phyloP scores from a whole-genome alignment of 1,140 invertebrate genomes.

The Drosophila subpulchrella region DNA sequence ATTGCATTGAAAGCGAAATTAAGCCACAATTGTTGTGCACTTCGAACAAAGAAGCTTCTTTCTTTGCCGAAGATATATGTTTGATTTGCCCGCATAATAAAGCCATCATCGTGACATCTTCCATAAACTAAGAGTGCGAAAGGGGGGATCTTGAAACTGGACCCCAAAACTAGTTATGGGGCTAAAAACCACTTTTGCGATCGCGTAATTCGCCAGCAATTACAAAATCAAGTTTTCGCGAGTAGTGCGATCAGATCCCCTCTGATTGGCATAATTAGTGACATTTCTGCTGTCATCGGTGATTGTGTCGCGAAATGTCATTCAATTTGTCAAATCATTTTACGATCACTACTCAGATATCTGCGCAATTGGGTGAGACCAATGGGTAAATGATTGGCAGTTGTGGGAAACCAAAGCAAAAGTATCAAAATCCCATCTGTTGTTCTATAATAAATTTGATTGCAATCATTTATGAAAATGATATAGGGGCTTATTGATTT shows the following conservation, averaged over 20 bases:
- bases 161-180: conserved; percentile 39
- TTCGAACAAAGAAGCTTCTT: conserved; percentile 3
- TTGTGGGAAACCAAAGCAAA: conserved; percentile 8
- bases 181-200: conserved; percentile 29
- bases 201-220: conserved; percentile 60
- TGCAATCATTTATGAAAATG: conserved; percentile 9
- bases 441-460: conserved; percentile 4
- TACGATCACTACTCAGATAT: conserved; percentile 29
- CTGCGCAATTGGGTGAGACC: conserved; percentile 13
- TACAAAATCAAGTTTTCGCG: conserved; percentile 67
- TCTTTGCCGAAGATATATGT: background rate
- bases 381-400: conserved; percentile 18
- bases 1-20: conserved; percentile 24
- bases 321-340: conserved; percentile 58
- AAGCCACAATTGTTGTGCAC: conserved; percentile 2
- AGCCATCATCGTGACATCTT: conserved; percentile 52
- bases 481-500: background rate
- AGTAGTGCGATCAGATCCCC: conserved; percentile 41
- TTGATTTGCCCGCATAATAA: conserved; percentile 40
- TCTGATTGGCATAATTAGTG: conserved; percentile 65
- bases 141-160: background rate
- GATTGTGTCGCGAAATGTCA: conserved; percentile 46
- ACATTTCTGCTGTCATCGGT: conserved; percentile 47
- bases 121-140: conserved; percentile 29
- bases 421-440: background rate